A percentile compares a stretch with the other conserved stretches of the same genome.
Evolutionary conservation across 2,888 invertebrate species (phyloP).

Genomic region (Augochlorella aurata): DNA sequence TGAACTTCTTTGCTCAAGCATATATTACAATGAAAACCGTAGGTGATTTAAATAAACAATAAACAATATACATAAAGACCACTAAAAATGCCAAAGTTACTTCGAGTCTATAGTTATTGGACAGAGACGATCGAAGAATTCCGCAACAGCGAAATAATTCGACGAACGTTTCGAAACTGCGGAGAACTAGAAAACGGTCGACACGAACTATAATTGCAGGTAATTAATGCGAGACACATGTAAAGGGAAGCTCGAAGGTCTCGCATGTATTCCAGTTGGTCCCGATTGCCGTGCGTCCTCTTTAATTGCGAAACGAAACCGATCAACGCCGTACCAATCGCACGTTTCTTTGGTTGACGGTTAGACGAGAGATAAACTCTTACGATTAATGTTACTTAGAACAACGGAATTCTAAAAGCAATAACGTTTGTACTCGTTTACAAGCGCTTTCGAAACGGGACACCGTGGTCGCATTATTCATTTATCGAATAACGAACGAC

Average conservation of each 20-base stretch:
- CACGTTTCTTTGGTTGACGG: constrained; percentile 33
- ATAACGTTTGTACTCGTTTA: constrained; percentile 51
- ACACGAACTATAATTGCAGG: background rate
- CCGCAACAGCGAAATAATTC: too few relatives aligned
- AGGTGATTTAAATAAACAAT: too few relatives aligned
- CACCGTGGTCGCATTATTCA: constrained; percentile 22
- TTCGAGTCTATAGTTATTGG: too few relatives aligned
- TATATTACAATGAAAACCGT: too few relatives aligned
- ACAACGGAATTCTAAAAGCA: constrained; percentile 55
- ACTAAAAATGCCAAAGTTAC: too few relatives aligned
- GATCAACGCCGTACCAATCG: constrained; percentile 13
- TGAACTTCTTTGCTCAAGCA: too few relatives aligned
- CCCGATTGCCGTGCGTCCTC: background rate
- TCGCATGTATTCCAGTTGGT: constrained; percentile 5
- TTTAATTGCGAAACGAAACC: constrained; percentile 6
- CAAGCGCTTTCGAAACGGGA: constrained; percentile 26
- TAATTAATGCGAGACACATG: background rate
- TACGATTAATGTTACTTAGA: constrained; percentile 24
- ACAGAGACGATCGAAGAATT: too few relatives aligned
- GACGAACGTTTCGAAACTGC: too few relatives aligned
- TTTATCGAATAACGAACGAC: constrained; percentile 23
- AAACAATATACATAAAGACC: too few relatives aligned
- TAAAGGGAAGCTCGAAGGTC: constrained; percentile 7
- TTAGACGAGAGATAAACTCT: background rate
- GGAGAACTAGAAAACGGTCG: background rate